Evolutionary conservation across 2,797 vertebrate genomes (phyloP).

Genomic region (Fistularia tabacaria): DNA sequence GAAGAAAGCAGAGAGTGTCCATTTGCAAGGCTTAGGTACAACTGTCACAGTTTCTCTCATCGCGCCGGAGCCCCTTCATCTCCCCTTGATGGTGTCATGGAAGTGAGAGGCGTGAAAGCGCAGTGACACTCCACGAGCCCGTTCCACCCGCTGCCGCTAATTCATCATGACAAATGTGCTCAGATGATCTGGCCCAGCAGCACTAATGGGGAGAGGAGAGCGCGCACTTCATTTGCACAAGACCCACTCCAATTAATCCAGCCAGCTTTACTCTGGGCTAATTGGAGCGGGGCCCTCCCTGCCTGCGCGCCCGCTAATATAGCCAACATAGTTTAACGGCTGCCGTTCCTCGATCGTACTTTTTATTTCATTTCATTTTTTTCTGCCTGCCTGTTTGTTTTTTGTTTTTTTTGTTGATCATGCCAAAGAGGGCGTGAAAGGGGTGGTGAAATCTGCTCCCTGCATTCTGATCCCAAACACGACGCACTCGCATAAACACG

Average conservation of each 20-base stretch:
- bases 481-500: no score
- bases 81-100: slow-evolving; percentile 73
- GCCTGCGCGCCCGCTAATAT: slow-evolving; percentile 62
- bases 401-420: no score
- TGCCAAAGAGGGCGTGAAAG: no score
- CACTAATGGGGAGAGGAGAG: slow-evolving; percentile 72
- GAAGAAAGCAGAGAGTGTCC: slow-evolving; percentile 68
- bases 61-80: slow-evolving; percentile 68
- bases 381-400: slow-evolving; percentile 41
- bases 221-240: slow-evolving; percentile 74
- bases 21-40: slow-evolving; percentile 74
- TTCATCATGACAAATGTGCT: slow-evolving; percentile 81
- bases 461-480: no score
- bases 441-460: no score
- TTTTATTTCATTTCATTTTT: slow-evolving; percentile 18
- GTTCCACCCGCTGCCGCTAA: slow-evolving; percentile 73
- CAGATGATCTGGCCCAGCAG: slow-evolving; percentile 75
- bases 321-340: slow-evolving; percentile 69
- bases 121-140: slow-evolving; percentile 70
- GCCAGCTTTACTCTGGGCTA: slow-evolving; percentile 74
- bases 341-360: slow-evolving; percentile 59
- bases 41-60: slow-evolving; percentile 71
- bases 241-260: slow-evolving; percentile 76
- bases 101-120: slow-evolving; percentile 76
- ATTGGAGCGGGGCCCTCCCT: slow-evolving; percentile 72